phyloP scores from a whole-genome alignment of 2,113 vertebrate genomes.

The Polypterus bichir region DNA sequence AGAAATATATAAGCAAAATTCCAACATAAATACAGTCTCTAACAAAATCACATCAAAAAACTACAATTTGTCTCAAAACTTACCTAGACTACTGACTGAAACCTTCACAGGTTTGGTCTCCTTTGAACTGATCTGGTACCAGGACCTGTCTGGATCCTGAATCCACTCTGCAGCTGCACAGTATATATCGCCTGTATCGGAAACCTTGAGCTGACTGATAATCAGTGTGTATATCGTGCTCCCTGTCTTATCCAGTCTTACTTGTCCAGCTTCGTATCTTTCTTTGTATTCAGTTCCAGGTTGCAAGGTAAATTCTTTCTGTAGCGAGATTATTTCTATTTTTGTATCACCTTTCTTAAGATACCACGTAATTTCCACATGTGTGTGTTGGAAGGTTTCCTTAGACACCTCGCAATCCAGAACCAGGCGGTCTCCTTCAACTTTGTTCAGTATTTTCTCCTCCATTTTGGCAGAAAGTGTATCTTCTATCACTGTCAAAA shows the following conservation, averaged over 20 bases:
- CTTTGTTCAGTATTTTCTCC: conserved; percentile 22
- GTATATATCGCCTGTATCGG: conserved; percentile 61
- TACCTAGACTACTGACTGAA: conserved; percentile 28
- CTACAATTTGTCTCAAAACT: conserved; percentile 13
- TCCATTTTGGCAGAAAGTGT: conserved; percentile 51
- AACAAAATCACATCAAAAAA: no score
- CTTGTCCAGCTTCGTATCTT: conserved; percentile 42
- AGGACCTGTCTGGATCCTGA: conserved; percentile 67
- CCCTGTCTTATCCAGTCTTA: conserved; percentile 60
- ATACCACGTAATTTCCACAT: conserved; percentile 74
- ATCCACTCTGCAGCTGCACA: conserved; percentile 74
- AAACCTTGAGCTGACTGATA: conserved; percentile 34
- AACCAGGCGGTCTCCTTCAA: conserved; percentile 50
- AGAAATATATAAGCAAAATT: no score
- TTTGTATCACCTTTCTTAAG: conserved; percentile 14
- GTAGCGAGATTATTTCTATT: conserved; percentile 55
- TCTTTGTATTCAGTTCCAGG: conserved; percentile 49
- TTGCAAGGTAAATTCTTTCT: conserved; percentile 55
- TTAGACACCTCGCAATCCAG: conserved; percentile 63
- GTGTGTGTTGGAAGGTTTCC: conserved; percentile 73
- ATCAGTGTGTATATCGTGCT: conserved; percentile 48
- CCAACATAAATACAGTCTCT: no score
- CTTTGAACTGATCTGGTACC: conserved; percentile 58
- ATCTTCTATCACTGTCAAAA: conserved; percentile 64
- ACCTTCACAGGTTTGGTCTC: conserved; percentile 22